Conservation (phyloP, 2,797 vertebrate species). For the Lycodopsis pacificus region DNA sequence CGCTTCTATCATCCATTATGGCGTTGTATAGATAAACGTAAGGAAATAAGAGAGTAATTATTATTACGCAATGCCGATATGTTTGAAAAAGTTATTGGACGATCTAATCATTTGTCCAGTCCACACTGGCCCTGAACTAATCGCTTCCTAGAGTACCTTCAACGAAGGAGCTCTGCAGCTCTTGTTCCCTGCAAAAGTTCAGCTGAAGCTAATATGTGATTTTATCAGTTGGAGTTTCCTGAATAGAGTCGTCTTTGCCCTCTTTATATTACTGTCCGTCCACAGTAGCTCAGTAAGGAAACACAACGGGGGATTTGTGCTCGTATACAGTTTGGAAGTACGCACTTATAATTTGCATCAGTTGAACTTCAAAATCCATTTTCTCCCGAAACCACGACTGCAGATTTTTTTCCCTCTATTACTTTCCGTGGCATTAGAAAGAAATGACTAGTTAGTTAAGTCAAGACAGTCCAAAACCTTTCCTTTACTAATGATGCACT, state of each 20-base stretch:
- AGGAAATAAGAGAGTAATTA: background rate
- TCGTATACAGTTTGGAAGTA: background rate
- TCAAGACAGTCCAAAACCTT: background rate
- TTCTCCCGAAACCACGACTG: background rate
- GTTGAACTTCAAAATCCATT: background rate
- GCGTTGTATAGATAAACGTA: background rate
- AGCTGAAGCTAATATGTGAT: constrained; percentile 27
- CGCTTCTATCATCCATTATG: background rate
- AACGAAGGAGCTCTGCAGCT: background rate
- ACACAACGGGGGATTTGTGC: constrained; percentile 35
- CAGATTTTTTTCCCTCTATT: background rate
- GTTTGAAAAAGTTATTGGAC: background rate
- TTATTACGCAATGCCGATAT: background rate
- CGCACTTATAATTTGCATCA: background rate
- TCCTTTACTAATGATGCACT: background rate
- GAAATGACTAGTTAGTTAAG: background rate
- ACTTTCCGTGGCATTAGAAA: background rate
- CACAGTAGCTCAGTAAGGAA: background rate
- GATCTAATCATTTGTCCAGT: background rate
- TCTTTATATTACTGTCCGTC: background rate
- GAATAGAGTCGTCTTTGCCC: constrained; percentile 1
- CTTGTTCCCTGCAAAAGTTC: constrained; percentile 32
- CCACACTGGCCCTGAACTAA: background rate
- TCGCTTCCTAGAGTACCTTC: background rate
- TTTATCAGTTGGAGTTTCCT: background rate